Evolutionary conservation across 1,140 invertebrate genomes (phyloP).

Genomic region (Vanessa tameamea): DNA sequence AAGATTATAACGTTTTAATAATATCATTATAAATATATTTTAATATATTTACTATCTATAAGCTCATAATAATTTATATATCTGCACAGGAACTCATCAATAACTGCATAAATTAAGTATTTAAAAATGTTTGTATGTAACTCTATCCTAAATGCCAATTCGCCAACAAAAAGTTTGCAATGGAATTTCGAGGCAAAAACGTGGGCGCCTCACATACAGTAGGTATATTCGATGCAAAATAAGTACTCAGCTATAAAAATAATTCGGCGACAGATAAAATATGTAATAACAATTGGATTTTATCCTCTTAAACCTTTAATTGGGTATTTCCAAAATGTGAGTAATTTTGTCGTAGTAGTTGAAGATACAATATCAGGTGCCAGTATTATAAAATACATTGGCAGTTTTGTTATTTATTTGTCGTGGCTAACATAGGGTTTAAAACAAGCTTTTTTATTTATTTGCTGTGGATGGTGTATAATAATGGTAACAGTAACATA

Average conservation of each 20-base stretch:
- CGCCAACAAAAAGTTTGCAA: slow-evolving; percentile 42
- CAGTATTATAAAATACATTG: too few relatives aligned
- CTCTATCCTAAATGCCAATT: slow-evolving; percentile 39
- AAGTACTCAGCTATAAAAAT: not conserved
- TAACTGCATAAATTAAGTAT: slow-evolving; percentile 2
- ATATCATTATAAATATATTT: too few relatives aligned
- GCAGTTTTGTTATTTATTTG: too few relatives aligned
- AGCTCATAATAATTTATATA: not conserved
- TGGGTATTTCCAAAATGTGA: too few relatives aligned
- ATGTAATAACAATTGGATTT: not conserved
- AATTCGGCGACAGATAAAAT: not conserved
- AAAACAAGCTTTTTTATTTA: too few relatives aligned
- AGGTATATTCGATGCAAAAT: not conserved
- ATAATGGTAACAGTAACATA: too few relatives aligned
- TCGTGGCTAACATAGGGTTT: too few relatives aligned
- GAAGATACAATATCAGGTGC: too few relatives aligned
- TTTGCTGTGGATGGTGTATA: too few relatives aligned
- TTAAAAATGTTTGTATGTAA: slow-evolving; percentile 15
- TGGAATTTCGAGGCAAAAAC: slow-evolving; percentile 55
- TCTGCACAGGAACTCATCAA: slow-evolving; percentile 2
- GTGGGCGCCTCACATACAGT: slow-evolving; percentile 35
- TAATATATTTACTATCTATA: not conserved
- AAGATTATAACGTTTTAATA: not conserved
- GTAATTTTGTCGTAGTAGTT: too few relatives aligned
- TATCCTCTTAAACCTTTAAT: not conserved